phyloP scores from a whole-genome alignment of 1,140 invertebrate species.

The Homalodisca vitripennis region DNA sequence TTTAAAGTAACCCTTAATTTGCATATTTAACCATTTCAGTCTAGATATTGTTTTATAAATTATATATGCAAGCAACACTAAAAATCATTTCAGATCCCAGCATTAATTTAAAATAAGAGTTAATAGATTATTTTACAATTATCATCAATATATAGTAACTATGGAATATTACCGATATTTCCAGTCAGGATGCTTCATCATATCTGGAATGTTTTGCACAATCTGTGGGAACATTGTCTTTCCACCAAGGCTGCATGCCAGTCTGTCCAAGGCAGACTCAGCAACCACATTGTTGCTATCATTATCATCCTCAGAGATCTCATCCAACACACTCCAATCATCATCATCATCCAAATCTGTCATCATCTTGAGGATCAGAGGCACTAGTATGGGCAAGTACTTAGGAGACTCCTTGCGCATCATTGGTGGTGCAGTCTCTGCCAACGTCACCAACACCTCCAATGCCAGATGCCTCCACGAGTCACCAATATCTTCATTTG shows the following conservation, averaged over 20 bases:
- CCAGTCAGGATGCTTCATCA: slow-evolving; percentile 85
- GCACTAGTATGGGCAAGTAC: slow-evolving; percentile 76
- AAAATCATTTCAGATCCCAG: too few species aligned
- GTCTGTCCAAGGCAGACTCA: slow-evolving; percentile 92
- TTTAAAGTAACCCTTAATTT: too few species aligned
- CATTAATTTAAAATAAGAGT: too few species aligned
- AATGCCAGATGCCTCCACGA: slow-evolving; percentile 87
- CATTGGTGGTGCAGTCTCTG: slow-evolving; percentile 94
- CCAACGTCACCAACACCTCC: slow-evolving; percentile 91
- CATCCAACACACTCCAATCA: slow-evolving; percentile 77
- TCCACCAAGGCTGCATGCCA: slow-evolving; percentile 94
- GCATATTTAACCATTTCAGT: too few species aligned
- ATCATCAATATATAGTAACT: too few species aligned
- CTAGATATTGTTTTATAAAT: too few species aligned
- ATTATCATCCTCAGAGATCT: slow-evolving; percentile 82
- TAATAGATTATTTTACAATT: too few species aligned
- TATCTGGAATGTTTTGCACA: slow-evolving; percentile 77
- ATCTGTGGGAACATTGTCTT: slow-evolving; percentile 93
- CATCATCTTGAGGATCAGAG: slow-evolving; percentile 92
- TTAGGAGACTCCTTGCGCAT: slow-evolving; percentile 82
- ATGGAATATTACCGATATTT: slow-evolving; percentile 62
- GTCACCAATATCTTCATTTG: slow-evolving; percentile 73
- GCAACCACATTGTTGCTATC: slow-evolving; percentile 93
- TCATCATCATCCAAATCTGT: slow-evolving; percentile 93
- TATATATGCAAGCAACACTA: too few species aligned